Evolutionary conservation across 2,888 invertebrate genomes (phyloP).

Genomic region (Ctenicera cuprea): DNA sequence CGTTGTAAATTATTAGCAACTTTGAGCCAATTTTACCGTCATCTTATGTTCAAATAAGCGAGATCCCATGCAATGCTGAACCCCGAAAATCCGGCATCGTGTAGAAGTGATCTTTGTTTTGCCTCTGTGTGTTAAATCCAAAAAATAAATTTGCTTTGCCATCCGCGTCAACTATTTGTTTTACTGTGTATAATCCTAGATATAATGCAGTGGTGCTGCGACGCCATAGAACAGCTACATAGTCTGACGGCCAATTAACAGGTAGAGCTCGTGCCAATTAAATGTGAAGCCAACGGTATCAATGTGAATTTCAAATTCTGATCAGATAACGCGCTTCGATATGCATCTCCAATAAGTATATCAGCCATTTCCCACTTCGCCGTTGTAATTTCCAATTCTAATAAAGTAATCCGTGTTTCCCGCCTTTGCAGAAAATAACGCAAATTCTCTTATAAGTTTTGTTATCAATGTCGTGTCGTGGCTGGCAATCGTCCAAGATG

Average conservation of each 20-base stretch:
- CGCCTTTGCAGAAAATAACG: conserved; percentile 25
- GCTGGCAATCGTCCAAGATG: conserved; percentile 34
- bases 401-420: conserved; percentile 20
- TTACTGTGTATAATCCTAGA: conserved; percentile 24
- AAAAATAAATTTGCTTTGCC: conserved; percentile 22
- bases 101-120: too few species aligned
- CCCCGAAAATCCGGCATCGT: too few species aligned
- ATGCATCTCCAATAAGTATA: not conserved
- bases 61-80: too few species aligned
- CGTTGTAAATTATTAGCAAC: too few species aligned
- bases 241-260: conserved; percentile 26
- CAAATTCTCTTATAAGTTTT: conserved; percentile 26
- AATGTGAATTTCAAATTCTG: conserved; percentile 26
- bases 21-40: too few species aligned
- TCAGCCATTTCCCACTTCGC: conserved; percentile 1
- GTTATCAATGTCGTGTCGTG: conserved; percentile 26
- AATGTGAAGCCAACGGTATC: conserved; percentile 21
- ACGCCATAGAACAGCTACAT: conserved; percentile 29
- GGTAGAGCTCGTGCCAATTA: conserved; percentile 35
- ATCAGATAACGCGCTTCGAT: conserved; percentile 9
- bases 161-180: not conserved
- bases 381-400: conserved; percentile 21
- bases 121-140: too few species aligned
- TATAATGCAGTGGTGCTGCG: conserved; percentile 9
- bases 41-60: too few species aligned